Evolutionary conservation across 2,888 invertebrate species (phyloP).

Genomic region (Phasia obesa): DNA sequence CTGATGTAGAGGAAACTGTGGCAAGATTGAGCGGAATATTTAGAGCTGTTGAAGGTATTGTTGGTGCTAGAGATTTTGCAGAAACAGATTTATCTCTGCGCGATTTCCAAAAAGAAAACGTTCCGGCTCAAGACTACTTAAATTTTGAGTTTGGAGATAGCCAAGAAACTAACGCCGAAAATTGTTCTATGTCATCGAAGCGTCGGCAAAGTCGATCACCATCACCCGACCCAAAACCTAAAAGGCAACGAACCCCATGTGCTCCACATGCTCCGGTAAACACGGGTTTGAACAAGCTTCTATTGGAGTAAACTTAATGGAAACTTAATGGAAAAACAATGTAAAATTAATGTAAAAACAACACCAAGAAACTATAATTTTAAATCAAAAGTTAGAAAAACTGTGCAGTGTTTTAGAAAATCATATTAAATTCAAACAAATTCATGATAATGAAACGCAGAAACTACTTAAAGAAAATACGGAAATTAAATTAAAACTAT

Average conservation of each 20-base stretch:
- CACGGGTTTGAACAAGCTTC: neutral
- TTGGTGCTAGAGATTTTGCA: too few species aligned
- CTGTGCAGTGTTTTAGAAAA: neutral
- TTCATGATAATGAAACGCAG: neutral
- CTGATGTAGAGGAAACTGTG: too few species aligned
- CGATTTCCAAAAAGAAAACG: neutral
- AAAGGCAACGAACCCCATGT: neutral
- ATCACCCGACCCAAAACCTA: neutral
- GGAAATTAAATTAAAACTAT: conserved; percentile 1
- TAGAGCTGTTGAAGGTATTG: too few species aligned
- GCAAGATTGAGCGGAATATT: neutral
- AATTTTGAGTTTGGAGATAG: neutral
- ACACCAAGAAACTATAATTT: neutral
- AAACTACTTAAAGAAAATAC: neutral
- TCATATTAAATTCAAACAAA: too few species aligned
- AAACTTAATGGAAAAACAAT: neutral
- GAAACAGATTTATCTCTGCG: neutral
- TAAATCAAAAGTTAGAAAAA: neutral
- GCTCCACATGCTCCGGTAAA: neutral
- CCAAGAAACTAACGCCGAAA: neutral
- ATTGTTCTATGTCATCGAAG: neutral
- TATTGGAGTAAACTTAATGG: neutral
- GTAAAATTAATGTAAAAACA: neutral
- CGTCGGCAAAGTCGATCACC: neutral
- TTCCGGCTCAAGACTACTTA: neutral